Percentiles rank a stretch among this genome's conserved stretches.
Evolutionary conservation across 2,797 vertebrate genomes (phyloP).

Genomic region (Notolepis coatsorum): DNA sequence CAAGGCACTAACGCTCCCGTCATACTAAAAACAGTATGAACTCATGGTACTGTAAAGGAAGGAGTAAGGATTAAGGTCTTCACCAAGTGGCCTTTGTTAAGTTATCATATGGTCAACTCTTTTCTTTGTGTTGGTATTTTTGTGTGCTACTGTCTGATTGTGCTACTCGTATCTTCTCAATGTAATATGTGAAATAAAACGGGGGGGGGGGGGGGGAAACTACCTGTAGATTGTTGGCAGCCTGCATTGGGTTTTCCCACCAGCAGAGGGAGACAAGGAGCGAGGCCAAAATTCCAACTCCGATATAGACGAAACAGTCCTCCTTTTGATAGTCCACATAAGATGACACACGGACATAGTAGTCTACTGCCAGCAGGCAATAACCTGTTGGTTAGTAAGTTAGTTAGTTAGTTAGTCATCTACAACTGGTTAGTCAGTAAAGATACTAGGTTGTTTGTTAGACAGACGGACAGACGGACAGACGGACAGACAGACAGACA

Average conservation of each 20-base stretch:
- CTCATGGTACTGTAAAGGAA: too few species aligned
- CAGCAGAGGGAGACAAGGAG: slow-evolving; percentile 82
- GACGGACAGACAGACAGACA: neutral
- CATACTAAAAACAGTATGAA: too few species aligned
- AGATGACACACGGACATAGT: slow-evolving; percentile 70
- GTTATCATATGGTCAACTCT: too few species aligned
- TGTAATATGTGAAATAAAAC: too few species aligned
- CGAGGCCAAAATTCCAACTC: slow-evolving; percentile 73
- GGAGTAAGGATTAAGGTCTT: too few species aligned
- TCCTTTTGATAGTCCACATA: slow-evolving; percentile 24
- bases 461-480: neutral
- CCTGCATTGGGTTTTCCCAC: slow-evolving; percentile 85
- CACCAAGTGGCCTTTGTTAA: too few species aligned
- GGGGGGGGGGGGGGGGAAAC: neutral
- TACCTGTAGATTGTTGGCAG: slow-evolving; percentile 71
- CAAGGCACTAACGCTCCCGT: too few species aligned
- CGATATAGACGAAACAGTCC: slow-evolving; percentile 59
- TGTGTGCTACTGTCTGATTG: too few species aligned
- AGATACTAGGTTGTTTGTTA: too few species aligned
- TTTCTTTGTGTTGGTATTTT: too few species aligned
- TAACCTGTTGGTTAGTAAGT: slow-evolving; percentile 68
- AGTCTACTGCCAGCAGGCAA: slow-evolving; percentile 73
- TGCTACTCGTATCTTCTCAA: too few species aligned
- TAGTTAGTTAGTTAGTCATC: neutral
- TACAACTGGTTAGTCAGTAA: neutral